Evolutionary conservation across 2,113 vertebrate species (phyloP), one percentile per base, ranked within the genome.

Genomic region (Rhombomys opimus): DNA sequence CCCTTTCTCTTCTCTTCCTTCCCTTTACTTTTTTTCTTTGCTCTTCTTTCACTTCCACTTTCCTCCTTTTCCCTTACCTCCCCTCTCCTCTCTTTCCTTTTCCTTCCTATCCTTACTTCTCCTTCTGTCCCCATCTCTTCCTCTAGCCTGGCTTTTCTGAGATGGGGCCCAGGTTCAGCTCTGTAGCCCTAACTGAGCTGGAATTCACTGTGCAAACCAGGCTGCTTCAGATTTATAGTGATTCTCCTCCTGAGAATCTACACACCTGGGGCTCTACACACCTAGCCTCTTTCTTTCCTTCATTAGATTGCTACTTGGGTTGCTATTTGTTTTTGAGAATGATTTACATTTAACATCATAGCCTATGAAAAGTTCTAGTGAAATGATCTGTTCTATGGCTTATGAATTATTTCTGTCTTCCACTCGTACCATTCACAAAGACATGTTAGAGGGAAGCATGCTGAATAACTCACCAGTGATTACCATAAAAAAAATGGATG

Each of bases 311-410:
- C 7, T 87, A 20, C 25, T 59, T 91, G 23, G 38, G 88, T 59
- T 93, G 35, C 27, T 50, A n/a, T 61, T 96, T 92, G 91, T 65
- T 96, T 46, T 92, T 93, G 23, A 88, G 35, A 89, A 59, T 50
- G 35, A 90, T 96, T 46, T 5, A 30, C 95, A 2, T 86, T 97
- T 80, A 59, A 92, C 95, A 41, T 11, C 8, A 77, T 82, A 35
- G 1, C 1, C 57, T 95, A 76, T 76, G 70, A 78, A 92, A 65
- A 2, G 20, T 84, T 95, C 91, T 57, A 61, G 73, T 80, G 20
- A 95, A 95, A 87, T 94, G 10, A 92, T 82, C 46, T 81, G 22
- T 76, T 92, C 52, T 61, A 0, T 96, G 59, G 35, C 5, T 65
- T 61, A 10, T 72, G 20, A 54, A 91, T 94, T 92, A 75, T 87